Base-by-base conservation (phyloP, 2,797 vertebrate genomes). In the Eidolon dupreanum region DNA sequence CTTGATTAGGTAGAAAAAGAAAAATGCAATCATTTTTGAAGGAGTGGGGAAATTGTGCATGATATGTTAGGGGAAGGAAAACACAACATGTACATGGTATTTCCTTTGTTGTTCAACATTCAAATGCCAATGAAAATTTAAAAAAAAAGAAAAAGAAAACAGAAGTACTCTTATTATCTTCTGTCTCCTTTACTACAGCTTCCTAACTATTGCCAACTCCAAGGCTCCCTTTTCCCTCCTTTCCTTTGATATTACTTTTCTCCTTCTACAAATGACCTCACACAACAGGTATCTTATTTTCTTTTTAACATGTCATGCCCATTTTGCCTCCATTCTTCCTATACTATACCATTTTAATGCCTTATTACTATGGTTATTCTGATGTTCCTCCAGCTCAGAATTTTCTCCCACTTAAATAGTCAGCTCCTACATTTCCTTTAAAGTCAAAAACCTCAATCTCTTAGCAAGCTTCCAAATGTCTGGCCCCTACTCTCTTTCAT, bases 101-200 rank as follows among this genome's bases (percentile, higher is more conserved):
- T 78, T 77, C 38, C 55, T 97, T 41, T 71, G 2, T 6, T 94
- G 33, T 46, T 92, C 43, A 70, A 55, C 28, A 81, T 46, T 83
- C 43, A 79, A 91, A 88, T 19, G 28, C 36, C 83, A 96, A 55
- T 41, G 7, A 94, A 90, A 92, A 81, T 51, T 88, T 61, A 87
- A 5, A 33, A 63, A 70, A 68, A 63, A 33, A 63, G 65, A 68
- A 63, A 51, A 61, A 65, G 75, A 59, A 84, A 49, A 49, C 38
- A 59, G 9, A 84, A 88, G 26, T 53, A 70, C 11, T 79, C 49
- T 78, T 57, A 59, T 1, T 77, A 51, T 71, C 36, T 59, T 90
- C 68, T 55, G 12, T 66, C 36, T 71, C 38, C 28, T 61, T 73
- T 75, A 46, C 26, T 28, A 88, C 4, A 86, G 38, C 5, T 83